These are phyloP conservation scores for Champsocephalus gunnari DNA, from an alignment of 2,797 vertebrate genomes.

Conservation along the genomic window DNA sequence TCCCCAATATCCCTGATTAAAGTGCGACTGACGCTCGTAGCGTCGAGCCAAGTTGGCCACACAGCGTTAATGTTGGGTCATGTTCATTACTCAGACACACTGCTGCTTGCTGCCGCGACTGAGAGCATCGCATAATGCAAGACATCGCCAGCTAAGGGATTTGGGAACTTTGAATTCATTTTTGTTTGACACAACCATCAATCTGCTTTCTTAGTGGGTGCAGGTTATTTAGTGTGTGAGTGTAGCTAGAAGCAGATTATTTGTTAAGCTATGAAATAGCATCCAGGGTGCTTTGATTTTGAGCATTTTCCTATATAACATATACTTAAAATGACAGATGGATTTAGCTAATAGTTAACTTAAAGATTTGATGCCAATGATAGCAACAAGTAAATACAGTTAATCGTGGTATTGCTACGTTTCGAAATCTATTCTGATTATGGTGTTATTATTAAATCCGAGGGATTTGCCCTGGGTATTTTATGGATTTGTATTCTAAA, in stretches of 20 bases:
- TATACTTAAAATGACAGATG: slow-evolving; percentile 40
- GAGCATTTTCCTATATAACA: slow-evolving; percentile 65
- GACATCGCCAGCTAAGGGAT: slow-evolving; percentile 54
- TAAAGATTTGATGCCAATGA: slow-evolving; percentile 33
- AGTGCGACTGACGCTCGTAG: slow-evolving; percentile 74
- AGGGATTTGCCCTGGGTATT: not conserved
- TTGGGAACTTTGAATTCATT: slow-evolving; percentile 69
- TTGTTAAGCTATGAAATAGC: slow-evolving; percentile 60
- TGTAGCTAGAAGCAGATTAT: slow-evolving; percentile 44
- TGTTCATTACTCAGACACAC: slow-evolving; percentile 80
- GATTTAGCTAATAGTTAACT: slow-evolving; percentile 16
- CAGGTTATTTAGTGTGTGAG: slow-evolving; percentile 62
- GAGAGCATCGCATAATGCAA: slow-evolving; percentile 58
- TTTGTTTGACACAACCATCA: slow-evolving; percentile 65
- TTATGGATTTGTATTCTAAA: not conserved
- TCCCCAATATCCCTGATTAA: slow-evolving; percentile 85
- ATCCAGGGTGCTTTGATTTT: slow-evolving; percentile 36
- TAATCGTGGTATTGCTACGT: not conserved
- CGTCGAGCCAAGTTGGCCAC: slow-evolving; percentile 79
- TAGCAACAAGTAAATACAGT: not conserved
- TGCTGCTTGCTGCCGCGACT: slow-evolving; percentile 52
- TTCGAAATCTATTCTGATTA: slow-evolving; percentile 11
- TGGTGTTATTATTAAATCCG: not conserved
- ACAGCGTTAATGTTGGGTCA: slow-evolving; percentile 81
- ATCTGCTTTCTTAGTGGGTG: slow-evolving; percentile 45